Evolutionary conservation across 2,113 vertebrate species (phyloP).

Genomic region (Benitochromis conjunctus): DNA sequence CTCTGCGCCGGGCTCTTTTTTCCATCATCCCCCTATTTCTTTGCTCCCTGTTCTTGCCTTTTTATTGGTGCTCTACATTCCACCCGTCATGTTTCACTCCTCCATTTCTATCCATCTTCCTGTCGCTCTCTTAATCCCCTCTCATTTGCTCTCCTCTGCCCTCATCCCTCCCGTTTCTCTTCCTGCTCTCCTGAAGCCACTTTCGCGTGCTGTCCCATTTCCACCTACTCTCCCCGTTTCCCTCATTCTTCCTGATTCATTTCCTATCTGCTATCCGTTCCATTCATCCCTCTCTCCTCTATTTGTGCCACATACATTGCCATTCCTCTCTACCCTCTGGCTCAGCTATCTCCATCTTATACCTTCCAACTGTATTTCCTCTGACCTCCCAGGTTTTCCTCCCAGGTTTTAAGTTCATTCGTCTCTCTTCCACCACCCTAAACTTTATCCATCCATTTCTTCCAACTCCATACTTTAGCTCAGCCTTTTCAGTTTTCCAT

Average conservation of each 20-base stretch:
- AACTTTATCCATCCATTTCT: neutral
- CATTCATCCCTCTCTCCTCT: conserved; percentile 43
- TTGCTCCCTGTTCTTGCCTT: conserved; percentile 28
- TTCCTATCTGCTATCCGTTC: conserved; percentile 31
- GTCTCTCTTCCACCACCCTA: neutral
- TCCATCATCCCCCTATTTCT: conserved; percentile 55
- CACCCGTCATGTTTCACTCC: conserved; percentile 66
- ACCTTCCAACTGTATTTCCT: conserved; percentile 32
- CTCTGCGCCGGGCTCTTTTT: conserved; percentile 50
- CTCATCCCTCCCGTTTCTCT: conserved; percentile 46
- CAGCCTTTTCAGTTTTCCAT: neutral
- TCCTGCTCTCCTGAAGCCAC: conserved; percentile 27
- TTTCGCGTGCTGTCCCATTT: conserved; percentile 60
- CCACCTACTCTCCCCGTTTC: conserved; percentile 55
- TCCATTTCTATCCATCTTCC: conserved; percentile 71
- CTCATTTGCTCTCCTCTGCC: conserved; percentile 65
- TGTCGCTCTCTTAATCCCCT: conserved; percentile 72
- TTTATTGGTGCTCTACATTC: conserved; percentile 70
- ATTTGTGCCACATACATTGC: conserved; percentile 17
- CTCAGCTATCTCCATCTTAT: conserved; percentile 1
- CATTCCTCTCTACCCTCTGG: conserved; percentile 6
- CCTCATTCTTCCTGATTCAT: conserved; percentile 59
- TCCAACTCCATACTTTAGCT: neutral
- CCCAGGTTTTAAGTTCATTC: neutral
- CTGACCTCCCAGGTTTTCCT: conserved; percentile 6